These are phyloP conservation scores for Ploceus nigricollis DNA, from an alignment of 2,113 vertebrate species.

Conservation along the genomic window DNA sequence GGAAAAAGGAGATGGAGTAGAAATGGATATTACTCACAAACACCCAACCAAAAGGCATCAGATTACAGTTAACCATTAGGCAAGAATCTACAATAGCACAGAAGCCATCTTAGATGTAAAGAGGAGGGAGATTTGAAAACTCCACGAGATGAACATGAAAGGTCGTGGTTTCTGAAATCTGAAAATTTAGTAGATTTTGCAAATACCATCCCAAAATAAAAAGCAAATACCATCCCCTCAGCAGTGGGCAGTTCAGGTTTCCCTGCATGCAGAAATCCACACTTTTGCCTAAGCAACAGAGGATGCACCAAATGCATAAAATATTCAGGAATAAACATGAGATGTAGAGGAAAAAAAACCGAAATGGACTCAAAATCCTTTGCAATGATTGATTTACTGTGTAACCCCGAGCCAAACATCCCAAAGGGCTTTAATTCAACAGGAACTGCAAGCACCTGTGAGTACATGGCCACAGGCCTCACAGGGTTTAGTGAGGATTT, in stretches of 20 bases:
- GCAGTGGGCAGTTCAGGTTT: neutral
- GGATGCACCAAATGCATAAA: neutral
- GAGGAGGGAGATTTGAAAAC: neutral
- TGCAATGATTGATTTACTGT: neutral
- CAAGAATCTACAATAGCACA: neutral
- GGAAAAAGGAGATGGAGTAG: neutral
- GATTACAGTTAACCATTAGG: neutral
- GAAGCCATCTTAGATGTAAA: neutral
- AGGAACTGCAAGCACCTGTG: neutral
- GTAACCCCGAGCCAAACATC: neutral
- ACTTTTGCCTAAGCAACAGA: neutral
- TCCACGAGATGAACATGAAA: neutral
- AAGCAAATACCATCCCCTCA: neutral
- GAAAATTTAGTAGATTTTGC: neutral
- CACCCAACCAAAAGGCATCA: neutral
- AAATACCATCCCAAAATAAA: neutral
- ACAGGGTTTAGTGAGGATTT: rapidly evolving
- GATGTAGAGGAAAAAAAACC: neutral
- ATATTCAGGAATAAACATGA: neutral
- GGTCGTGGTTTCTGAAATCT: neutral
- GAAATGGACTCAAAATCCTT: neutral
- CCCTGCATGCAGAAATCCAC: neutral
- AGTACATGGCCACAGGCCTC: neutral
- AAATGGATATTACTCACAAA: neutral
- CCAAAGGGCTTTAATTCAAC: neutral